Evolutionary conservation across 2,113 vertebrate species (phyloP), one percentile per base, ranked within the genome.

Genomic region (Syrrhaptes paradoxus): DNA sequence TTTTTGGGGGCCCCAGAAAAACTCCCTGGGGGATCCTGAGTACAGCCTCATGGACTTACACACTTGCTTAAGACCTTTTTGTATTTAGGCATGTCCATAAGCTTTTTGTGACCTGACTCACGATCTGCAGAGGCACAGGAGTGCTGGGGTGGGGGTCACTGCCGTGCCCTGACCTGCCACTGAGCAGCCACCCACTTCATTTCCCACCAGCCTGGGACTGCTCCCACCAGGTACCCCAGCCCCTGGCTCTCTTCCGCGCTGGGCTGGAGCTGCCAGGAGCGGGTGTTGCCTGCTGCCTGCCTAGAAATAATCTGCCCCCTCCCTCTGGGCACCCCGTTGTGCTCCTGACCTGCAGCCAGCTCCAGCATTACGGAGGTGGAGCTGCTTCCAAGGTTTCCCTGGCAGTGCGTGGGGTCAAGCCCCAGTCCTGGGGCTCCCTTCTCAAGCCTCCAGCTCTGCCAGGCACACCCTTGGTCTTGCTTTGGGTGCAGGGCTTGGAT

Each of bases 241-340:
- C 38, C 45, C 65, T 5, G 0, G 13, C 49, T 87, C 85, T 32
- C 12, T 31, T 80, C 80, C 38, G 49, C 9, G 26, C 67, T 81
- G 3, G 91, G 72, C 51, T 0, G 0, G 31, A 32, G 51, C 84
- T 93, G 93, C 93, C 89, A 85, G 86, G 67, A 88, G 59, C 10
- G 5, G 87, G 80, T 87, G 89, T 84, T 96, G 89, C 95, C 84
- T 84, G 89, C 83, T 38, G 2, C 80, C 95, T 95, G 93, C 96
- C 61, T 94, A 91, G 95, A 93, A 93, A 96, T 96, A 93, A 96
- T 94, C 96, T 92, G 54, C 26, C 62, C 71, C 8, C 54, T 90
- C 59, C 75, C 67, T 86, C 94, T 15, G 0, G 18, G 49, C 78
- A 49, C 78, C 70, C 74, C 1, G 43, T 90, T 90, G 85, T 90